Evolutionary conservation across 2,113 vertebrate genomes (phyloP).

Genomic region (Halcyon senegalensis): DNA sequence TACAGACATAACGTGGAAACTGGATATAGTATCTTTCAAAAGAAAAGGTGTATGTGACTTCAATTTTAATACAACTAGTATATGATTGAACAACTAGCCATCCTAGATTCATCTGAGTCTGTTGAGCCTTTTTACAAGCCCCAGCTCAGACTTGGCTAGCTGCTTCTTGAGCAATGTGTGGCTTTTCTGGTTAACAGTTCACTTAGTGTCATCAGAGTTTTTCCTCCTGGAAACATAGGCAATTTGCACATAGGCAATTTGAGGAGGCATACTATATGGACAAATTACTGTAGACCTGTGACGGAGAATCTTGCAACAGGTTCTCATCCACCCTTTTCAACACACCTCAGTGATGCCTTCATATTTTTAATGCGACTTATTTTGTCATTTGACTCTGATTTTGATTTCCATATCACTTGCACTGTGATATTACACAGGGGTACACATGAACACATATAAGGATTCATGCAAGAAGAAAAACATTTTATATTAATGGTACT

Average conservation of each 20-base stretch:
- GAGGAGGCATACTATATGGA: not conserved
- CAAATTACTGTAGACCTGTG: not conserved
- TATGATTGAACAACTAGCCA: not conserved
- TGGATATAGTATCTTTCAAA: not conserved
- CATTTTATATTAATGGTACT: not conserved
- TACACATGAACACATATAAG: not conserved
- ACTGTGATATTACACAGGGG: not conserved
- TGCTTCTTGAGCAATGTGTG: not conserved
- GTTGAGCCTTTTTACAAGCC: slow-evolving; percentile 3
- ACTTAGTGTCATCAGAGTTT: not conserved
- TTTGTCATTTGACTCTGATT: not conserved
- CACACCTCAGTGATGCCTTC: not conserved
- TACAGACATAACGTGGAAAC: not conserved
- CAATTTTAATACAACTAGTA: not conserved
- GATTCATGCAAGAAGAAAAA: not conserved
- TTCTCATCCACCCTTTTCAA: not conserved
- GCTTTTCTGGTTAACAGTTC: not conserved
- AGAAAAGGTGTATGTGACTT: not conserved
- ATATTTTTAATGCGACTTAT: not conserved
- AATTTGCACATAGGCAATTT: not conserved
- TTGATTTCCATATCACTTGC: not conserved
- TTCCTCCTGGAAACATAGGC: not conserved
- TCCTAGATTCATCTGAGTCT: not conserved
- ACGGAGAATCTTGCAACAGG: not conserved
- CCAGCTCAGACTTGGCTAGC: not conserved